Evolutionary conservation across 2,888 invertebrate species (phyloP).

Genomic region (Cheilosia grossa): DNA sequence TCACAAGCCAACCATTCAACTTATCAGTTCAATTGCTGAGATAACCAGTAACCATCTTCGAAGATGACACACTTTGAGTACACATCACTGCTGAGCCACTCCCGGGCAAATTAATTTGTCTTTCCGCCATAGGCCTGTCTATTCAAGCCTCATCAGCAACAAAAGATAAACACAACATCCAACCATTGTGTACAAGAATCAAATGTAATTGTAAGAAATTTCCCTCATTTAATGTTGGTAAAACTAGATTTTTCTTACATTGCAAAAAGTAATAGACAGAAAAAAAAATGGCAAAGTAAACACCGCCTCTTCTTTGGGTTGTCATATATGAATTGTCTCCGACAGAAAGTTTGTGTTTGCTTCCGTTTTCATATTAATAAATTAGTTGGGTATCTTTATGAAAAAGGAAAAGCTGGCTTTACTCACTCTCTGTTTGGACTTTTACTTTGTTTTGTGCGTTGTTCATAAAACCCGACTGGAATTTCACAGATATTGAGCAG

Average conservation of each 20-base stretch:
- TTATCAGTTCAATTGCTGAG: background rate
- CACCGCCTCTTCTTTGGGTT: constrained; percentile 49
- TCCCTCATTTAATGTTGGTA: constrained; percentile 37
- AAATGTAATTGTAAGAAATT: constrained; percentile 40
- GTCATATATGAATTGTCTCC: constrained; percentile 40
- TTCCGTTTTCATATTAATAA: constrained; percentile 52
- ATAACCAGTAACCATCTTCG: background rate
- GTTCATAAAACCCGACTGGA: constrained; percentile 26
- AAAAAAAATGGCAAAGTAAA: constrained; percentile 24
- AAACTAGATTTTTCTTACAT: constrained; percentile 50
- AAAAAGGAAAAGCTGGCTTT: constrained; percentile 32
- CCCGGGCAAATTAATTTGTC: background rate
- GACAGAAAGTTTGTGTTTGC: constrained; percentile 55
- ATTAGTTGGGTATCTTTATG: constrained; percentile 49
- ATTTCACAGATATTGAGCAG: constrained; percentile 18
- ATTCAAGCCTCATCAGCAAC: constrained; percentile 15
- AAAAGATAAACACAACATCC: constrained; percentile 6
- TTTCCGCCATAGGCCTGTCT: constrained; percentile 6
- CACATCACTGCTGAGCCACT: background rate
- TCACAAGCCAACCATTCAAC: background rate
- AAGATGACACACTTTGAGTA: background rate
- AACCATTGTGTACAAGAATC: constrained; percentile 18
- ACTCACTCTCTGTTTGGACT: constrained; percentile 47
- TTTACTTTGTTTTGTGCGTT: constrained; percentile 39
- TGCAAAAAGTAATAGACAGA: background rate